These are phyloP conservation scores for Dicycla oo DNA, from an alignment of 2,888 invertebrate species.

Conservation along the genomic window DNA sequence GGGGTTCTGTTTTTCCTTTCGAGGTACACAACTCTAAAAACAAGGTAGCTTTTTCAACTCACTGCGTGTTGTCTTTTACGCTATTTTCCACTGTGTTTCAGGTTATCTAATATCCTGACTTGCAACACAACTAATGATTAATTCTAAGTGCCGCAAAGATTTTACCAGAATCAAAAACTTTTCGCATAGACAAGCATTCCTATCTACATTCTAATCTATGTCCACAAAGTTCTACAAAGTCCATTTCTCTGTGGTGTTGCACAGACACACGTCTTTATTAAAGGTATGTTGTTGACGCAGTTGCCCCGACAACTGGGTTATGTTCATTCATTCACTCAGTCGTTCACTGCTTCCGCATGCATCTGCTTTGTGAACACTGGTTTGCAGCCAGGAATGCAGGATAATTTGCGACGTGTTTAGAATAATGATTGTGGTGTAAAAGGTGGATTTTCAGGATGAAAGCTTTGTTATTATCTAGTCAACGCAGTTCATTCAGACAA, in stretches of 20 bases:
- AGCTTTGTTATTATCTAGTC: not conserved
- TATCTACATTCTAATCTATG: conserved; percentile 43
- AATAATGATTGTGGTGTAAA: conserved; percentile 13
- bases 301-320: conserved; percentile 68
- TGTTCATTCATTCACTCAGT: conserved; percentile 59
- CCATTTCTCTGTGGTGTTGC: conserved; percentile 30
- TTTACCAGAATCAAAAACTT: not conserved
- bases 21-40: too few species aligned
- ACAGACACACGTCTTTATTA: conserved; percentile 70
- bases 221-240: conserved; percentile 52
- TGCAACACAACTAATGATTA: not conserved
- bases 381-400: conserved; percentile 36
- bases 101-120: not conserved
- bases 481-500: not conserved
- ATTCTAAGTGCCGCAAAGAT: not conserved
- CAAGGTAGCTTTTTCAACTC: not conserved
- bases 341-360: conserved; percentile 56
- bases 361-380: conserved; percentile 39
- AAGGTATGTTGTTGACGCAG: conserved; percentile 72
- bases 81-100: not conserved
- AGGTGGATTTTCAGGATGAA: conserved; percentile 5
- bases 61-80: not conserved
- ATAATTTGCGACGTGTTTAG: conserved; percentile 30
- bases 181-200: not conserved
- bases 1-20: too few species aligned